A percentile compares a stretch with the other conserved stretches of the same genome.
phyloP scores from a whole-genome alignment of 2,888 invertebrate genomes.

The Chalcis sispes region DNA sequence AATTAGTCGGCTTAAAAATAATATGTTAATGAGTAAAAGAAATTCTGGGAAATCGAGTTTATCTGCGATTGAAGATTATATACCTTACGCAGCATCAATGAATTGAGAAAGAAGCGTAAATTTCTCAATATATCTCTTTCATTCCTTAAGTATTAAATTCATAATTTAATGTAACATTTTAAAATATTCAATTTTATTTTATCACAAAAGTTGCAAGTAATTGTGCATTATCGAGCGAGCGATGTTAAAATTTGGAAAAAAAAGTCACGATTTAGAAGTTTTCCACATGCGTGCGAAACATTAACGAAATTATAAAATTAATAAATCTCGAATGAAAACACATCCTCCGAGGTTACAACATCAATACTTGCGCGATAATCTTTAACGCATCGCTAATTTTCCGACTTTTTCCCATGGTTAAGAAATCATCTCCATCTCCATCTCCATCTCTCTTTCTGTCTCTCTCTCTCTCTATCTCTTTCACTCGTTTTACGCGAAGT shows the following conservation, averaged over 20 bases:
- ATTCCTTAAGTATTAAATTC: too few relatives aligned
- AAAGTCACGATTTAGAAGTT: too few relatives aligned
- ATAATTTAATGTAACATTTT: neutral
- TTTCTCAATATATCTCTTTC: too few relatives aligned
- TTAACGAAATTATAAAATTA: neutral
- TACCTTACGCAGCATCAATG: neutral
- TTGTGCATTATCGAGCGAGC: too few relatives aligned
- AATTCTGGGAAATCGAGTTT: neutral
- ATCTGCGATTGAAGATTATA: neutral
- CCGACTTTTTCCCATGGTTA: conserved; percentile 32
- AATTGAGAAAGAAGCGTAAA: neutral
- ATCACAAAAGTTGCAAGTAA: too few relatives aligned
- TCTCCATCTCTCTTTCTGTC: neutral
- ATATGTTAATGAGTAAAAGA: too few relatives aligned
- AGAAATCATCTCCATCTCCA: conserved; percentile 9
- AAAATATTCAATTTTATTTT: neutral
- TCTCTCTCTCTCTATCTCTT: neutral
- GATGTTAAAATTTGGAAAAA: too few relatives aligned
- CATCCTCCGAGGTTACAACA: conserved; percentile 9
- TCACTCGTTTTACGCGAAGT: neutral
- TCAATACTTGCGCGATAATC: conserved; percentile 13
- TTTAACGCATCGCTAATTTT: conserved; percentile 25
- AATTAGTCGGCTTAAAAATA: too few relatives aligned
- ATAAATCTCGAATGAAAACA: neutral
- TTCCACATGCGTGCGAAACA: too few relatives aligned